Conservation (phyloP, 2,113 vertebrate genomes). For the Gambusia holbrooki region DNA sequence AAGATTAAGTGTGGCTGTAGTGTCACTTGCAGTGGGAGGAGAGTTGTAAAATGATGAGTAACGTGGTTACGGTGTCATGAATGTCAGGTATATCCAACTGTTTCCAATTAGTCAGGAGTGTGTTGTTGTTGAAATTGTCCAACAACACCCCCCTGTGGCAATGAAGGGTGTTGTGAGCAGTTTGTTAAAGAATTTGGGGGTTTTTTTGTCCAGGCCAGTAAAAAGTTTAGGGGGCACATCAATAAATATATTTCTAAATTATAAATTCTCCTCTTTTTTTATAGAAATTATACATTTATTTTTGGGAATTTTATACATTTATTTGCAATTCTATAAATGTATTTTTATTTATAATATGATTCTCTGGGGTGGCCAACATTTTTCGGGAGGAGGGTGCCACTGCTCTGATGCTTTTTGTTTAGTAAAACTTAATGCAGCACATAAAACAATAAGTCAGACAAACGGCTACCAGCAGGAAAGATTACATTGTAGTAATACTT, state of each 20-base stretch:
- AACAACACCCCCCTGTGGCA: conserved; percentile 56
- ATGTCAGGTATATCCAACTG: conserved; percentile 49
- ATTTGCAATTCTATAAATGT: no score
- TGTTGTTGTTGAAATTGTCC: conserved; percentile 5
- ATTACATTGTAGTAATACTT: background rate
- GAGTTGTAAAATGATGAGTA: conserved; percentile 23
- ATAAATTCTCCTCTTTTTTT: no score
- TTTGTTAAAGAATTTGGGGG: no score
- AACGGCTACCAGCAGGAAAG: background rate
- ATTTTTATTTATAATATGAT: no score
- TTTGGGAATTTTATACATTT: no score
- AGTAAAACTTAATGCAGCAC: background rate
- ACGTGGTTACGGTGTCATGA: conserved; percentile 31
- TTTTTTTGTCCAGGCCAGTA: no score
- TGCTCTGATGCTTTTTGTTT: background rate
- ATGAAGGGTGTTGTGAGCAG: background rate
- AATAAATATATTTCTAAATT: no score
- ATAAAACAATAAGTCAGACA: background rate
- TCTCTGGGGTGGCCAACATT: no score
- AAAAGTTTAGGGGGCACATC: no score
- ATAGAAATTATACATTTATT: no score
- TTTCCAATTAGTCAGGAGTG: conserved; percentile 34
- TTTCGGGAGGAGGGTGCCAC: no score
- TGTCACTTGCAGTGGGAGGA: background rate
- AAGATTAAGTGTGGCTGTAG: background rate